Conservation (phyloP, 1,140 invertebrate species). For the Temnothorax nylanderi region DNA sequence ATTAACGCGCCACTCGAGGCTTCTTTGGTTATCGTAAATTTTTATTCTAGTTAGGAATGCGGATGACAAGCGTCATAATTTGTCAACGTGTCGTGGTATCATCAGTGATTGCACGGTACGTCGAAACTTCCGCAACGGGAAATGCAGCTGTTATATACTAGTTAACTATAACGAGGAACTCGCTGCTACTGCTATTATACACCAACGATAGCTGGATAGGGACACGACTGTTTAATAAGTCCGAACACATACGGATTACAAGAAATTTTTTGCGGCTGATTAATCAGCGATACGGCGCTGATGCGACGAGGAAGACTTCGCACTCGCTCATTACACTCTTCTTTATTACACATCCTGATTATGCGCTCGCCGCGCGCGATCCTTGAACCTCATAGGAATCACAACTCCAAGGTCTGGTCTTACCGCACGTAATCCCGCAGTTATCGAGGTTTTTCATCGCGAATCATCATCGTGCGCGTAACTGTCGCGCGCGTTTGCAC, state of each 20-base stretch:
- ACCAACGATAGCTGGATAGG: not conserved
- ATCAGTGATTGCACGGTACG: slow-evolving; percentile 21
- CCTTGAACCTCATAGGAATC: slow-evolving; percentile 28
- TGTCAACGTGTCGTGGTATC: slow-evolving; percentile 6
- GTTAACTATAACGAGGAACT: not conserved
- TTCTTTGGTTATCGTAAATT: not conserved
- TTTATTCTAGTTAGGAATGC: slow-evolving; percentile 4
- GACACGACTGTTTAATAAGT: slow-evolving; percentile 20
- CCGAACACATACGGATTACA: slow-evolving; percentile 4
- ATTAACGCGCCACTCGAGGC: not conserved
- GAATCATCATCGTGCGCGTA: not conserved
- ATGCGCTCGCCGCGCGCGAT: slow-evolving; percentile 17
- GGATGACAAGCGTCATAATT: not conserved
- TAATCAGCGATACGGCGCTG: not conserved
- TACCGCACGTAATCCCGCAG: slow-evolving; percentile 15
- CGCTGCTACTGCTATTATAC: not conserved
- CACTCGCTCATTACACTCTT: not conserved
- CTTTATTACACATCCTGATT: slow-evolving; percentile 36
- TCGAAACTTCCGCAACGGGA: slow-evolving; percentile 39
- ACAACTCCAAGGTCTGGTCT: slow-evolving; percentile 26
- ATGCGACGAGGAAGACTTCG: slow-evolving; percentile 10
- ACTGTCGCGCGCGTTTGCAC: slow-evolving; percentile 7
- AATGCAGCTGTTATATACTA: slow-evolving; percentile 9
- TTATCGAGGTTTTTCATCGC: slow-evolving; percentile 43
- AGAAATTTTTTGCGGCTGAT: slow-evolving; percentile 29